Conservation (phyloP, 2,113 vertebrate genomes). For the Odocoileus hemionus region DNA sequence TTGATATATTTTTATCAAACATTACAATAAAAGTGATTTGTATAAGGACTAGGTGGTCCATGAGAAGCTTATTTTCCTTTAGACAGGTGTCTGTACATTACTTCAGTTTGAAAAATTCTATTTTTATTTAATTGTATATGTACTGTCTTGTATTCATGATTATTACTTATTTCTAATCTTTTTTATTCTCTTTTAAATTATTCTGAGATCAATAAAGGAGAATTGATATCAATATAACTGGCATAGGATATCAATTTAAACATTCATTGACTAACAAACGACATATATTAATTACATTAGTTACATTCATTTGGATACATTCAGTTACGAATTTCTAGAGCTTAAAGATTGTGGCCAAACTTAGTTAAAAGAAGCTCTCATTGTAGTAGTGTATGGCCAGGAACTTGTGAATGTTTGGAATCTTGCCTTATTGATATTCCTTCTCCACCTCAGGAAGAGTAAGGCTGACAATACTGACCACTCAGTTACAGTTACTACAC, state of each 20-base stretch:
- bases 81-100: neutral
- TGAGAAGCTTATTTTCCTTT: neutral
- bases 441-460: neutral
- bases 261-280: neutral
- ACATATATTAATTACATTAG: neutral
- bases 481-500: neutral
- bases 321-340: neutral
- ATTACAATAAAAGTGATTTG: slow-evolving; percentile 4
- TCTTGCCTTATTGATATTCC: neutral
- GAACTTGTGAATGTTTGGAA: neutral
- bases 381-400: neutral
- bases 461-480: neutral
- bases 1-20: neutral
- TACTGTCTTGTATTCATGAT: neutral
- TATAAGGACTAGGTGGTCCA: neutral
- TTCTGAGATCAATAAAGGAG: neutral
- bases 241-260: slow-evolving; percentile 2
- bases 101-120: neutral
- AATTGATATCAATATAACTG: neutral
- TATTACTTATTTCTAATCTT: neutral
- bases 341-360: neutral
- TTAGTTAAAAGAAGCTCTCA: neutral
- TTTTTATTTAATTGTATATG: neutral
- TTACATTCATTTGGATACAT: neutral
- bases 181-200: slow-evolving; percentile 1